Conservation (phyloP, 1,140 invertebrate genomes). For the Eriocheir sinensis region DNA sequence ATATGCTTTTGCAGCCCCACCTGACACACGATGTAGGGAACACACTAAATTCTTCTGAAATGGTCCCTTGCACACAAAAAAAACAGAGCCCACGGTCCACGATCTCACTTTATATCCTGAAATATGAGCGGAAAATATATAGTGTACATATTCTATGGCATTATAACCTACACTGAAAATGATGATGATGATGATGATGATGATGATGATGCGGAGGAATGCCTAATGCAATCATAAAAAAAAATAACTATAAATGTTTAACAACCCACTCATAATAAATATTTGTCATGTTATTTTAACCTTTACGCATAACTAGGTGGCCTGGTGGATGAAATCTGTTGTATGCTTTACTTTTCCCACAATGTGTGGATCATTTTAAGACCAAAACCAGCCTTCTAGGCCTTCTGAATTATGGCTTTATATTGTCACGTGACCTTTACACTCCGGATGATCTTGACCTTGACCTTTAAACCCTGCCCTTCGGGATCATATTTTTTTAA, state of each 20-base stretch:
- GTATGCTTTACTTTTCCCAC: too few species aligned
- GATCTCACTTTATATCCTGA: too few species aligned
- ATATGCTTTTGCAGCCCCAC: background rate
- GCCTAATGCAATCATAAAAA: background rate
- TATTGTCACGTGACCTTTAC: too few species aligned
- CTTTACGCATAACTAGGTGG: background rate
- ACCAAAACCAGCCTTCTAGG: background rate
- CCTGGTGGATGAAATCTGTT: background rate
- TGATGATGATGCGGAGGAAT: background rate
- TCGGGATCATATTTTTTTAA: background rate
- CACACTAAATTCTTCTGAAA: background rate
- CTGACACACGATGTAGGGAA: too few species aligned
- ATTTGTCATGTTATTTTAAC: background rate
- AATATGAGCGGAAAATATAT: background rate
- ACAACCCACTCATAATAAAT: background rate
- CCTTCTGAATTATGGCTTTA: background rate
- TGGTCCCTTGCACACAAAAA: slow-evolving; percentile 30
- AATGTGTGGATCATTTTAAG: too few species aligned
- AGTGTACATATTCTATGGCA: background rate
- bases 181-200: background rate
- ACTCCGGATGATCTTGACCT: background rate
- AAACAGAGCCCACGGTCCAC: background rate
- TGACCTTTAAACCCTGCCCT: background rate
- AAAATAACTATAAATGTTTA: background rate
- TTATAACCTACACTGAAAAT: background rate